Conservation (phyloP, 2,888 invertebrate species). For the Mesochorus sp. region DNA sequence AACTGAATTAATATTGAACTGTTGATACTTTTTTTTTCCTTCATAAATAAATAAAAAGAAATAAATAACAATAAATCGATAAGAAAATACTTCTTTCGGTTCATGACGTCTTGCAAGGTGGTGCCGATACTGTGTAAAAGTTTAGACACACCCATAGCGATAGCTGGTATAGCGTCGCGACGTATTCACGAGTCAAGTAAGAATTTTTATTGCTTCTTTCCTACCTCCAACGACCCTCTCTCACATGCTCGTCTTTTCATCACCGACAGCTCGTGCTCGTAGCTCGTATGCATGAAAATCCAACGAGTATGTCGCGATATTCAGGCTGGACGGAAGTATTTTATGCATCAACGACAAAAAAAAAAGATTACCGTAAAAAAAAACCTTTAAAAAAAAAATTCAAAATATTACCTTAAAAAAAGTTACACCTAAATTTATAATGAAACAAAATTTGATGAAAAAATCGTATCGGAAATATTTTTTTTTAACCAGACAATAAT, state of each 20-base stretch:
- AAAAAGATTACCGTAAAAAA: not conserved
- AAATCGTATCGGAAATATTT: no score
- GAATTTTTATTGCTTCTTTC: constrained; percentile 33
- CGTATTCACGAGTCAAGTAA: constrained; percentile 21
- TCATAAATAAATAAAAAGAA: no score
- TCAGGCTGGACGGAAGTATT: constrained; percentile 16
- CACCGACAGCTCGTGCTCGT: not conserved
- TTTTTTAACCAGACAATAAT: no score
- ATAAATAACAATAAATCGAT: no score
- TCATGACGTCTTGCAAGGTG: not conserved
- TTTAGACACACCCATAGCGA: not conserved
- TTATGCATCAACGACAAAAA: not conserved
- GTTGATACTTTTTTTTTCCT: no score
- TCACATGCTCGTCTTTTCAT: constrained; percentile 9
- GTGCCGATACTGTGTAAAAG: not conserved
- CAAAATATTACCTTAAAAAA: no score
- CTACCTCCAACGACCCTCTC: not conserved
- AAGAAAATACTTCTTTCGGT: no score
- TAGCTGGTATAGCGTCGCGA: not conserved
- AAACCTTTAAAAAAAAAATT: not conserved
- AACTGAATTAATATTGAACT: no score
- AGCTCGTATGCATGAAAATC: not conserved
- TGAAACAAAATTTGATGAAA: not conserved
- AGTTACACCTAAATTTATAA: not conserved
- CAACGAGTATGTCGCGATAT: not conserved